Base-by-base conservation (phyloP, 2,888 invertebrate genomes). In the Prosapia bicincta region DNA sequence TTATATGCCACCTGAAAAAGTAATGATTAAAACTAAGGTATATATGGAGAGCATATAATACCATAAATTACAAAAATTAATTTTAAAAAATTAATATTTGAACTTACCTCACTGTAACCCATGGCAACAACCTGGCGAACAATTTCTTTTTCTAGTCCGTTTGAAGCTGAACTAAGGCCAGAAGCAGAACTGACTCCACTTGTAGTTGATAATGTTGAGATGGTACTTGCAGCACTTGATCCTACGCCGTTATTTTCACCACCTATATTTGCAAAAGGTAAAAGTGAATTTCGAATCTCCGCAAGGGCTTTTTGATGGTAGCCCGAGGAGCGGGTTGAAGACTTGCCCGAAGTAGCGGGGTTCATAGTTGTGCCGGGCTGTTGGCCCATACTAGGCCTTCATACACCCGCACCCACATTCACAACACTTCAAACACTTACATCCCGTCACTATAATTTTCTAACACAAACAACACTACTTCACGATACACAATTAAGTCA, bases 221-320 rank as follows among this genome's bases (percentile, higher is more conserved):
- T 92, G 72, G 92, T 92, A 85, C 92, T 92, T 74, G 92, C 92
- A 38, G 92, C 92, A 80, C 92, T 92, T 0, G 92, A 92, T 80
- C 91, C 90, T 65, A 90, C 89, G 70, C 91, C 90, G 81, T 90
- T 5, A 87, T 85, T 81, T 65, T 75, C 78, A 69, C 78, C 86
- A 86, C 82, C 87, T 86, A 79, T 83, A 83, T 93, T 93, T 74
- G 93, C 93, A 85, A 93, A 94, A 73, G 94, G 94, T 82, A 92
- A 88, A 82, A 94, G 86, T 78, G 94, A 93, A 85, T 93, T 93
- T 82, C 94, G 90, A 83, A 94, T 95, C 86, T 94, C 92, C 86
- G 93, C 93, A 86, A 95, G 89, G 84, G 94, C 94, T 87, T 94
- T 93, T 86, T 93, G 93, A 86, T 92, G 92, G 86, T 94, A 94